Evolutionary conservation across 2,888 invertebrate genomes (phyloP), one percentile per base, ranked within the genome.

Genomic region (Pachliopta kotzebuea): DNA sequence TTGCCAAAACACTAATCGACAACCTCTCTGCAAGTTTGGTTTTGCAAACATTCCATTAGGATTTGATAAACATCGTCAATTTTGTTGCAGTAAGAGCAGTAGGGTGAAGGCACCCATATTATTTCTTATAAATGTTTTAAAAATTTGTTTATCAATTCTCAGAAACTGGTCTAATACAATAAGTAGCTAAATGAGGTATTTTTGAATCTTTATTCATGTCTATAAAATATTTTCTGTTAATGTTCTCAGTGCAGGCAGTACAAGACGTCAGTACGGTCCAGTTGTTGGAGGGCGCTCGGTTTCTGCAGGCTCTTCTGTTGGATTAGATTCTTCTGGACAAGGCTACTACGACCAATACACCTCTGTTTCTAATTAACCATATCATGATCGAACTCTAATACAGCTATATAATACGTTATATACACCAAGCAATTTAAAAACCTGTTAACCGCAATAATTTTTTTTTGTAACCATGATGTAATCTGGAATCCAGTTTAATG

Each of bases 331-430:
- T 6, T 63, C 75, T 0, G 88, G 87, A 45, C 54, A 68, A 4
- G 86, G 85, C 0, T 81, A 79, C 69, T 88, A 86, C 63, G 80
- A 84, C 56, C 81, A 85, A 63, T 72, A 73, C 31, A 67, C 83
- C 1, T 80, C 82, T 0, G 79, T 81, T 31, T 65, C 62, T 8
- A 66, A 72, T n/a, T 76, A 72, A 57, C n/a, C 14, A 4, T 24
- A 18, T 55, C 26, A 11, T 21, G 4, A 11, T 11, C 26, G 49
- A n/a, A 14, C 49, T 49, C 20, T 49, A 1, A 49, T 20, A 9
- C 9, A n/a, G 21, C 9, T 14, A 52, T 21, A n/a, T n/a, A n/a
- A 17, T 17, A 9, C 14, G n/a, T 8, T 8, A 4, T 49, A 4
- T 49, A 20, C 20, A 20, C 14, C 6, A 6, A 31, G 11, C 11